Conservation (phyloP, 1,140 invertebrate species). For the Caenorhabditis latens region DNA sequence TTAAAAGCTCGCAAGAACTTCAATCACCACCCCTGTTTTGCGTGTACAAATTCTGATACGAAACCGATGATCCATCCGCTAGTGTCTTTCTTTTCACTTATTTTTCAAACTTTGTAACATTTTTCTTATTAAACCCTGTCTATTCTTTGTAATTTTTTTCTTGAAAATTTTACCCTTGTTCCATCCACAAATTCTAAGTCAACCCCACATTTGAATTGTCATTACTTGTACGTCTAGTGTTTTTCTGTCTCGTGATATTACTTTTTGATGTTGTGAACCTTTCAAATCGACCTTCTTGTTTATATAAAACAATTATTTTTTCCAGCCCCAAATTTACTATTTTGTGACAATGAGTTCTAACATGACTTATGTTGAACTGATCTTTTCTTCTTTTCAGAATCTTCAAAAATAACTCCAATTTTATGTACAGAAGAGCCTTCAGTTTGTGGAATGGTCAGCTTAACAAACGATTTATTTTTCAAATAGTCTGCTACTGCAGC, state of each 20-base stretch:
- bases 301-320: background rate
- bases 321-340: no score
- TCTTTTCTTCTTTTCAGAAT: background rate
- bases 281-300: constrained; percentile 2
- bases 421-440: constrained; percentile 37
- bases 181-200: constrained; percentile 30
- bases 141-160: constrained; percentile 12
- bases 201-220: constrained; percentile 40
- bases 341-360: background rate
- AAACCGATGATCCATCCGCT: constrained; percentile 52
- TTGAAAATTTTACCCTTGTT: background rate
- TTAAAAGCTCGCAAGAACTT: background rate
- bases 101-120: constrained; percentile 22
- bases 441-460: background rate
- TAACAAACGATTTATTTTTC: constrained; percentile 32
- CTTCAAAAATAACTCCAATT: constrained; percentile 40
- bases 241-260: constrained; percentile 47
- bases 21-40: constrained; percentile 24
- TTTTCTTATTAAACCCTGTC: no score
- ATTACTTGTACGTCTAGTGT: constrained; percentile 54
- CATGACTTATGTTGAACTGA: background rate
- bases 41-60: constrained; percentile 46
- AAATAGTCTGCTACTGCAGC: constrained; percentile 6
- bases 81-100: constrained; percentile 49
- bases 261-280: constrained; percentile 31